Evolutionary conservation across 2,797 vertebrate genomes (phyloP).

Genomic region (Chaetodon trifasciatus): DNA sequence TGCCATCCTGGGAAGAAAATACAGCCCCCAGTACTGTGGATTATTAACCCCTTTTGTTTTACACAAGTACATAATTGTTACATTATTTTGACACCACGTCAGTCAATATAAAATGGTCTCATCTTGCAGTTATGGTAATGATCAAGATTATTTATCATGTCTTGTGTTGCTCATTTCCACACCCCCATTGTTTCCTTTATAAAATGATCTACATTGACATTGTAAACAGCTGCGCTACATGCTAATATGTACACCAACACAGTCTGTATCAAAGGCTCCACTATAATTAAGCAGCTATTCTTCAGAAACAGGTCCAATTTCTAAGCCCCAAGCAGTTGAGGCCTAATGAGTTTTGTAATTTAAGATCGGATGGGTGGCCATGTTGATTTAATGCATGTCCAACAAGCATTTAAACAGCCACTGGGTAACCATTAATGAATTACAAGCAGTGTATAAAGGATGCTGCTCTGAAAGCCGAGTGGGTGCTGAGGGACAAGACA

Average conservation of each 20-base stretch:
- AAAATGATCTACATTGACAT: constrained; percentile 8
- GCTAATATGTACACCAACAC: constrained; percentile 24
- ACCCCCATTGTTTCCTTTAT: constrained; percentile 22
- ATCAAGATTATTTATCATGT: not conserved
- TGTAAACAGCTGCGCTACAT: constrained; percentile 36
- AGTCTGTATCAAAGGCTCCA: constrained; percentile 42
- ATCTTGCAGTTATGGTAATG: constrained; percentile 5
- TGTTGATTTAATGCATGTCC: constrained; percentile 47
- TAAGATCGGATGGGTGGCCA: constrained; percentile 21
- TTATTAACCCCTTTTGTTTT: no score
- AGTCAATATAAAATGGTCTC: constrained; percentile 2
- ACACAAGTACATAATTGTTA: not conserved
- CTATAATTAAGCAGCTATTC: constrained; percentile 50
- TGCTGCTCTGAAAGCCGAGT: constrained; percentile 12
- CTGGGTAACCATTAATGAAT: constrained; percentile 40
- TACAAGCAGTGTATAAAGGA: constrained; percentile 1
- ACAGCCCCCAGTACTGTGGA: no score
- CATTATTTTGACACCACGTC: not conserved
- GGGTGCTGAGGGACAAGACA: constrained; percentile 6
- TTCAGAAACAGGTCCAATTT: constrained; percentile 18
- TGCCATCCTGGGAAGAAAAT: no score
- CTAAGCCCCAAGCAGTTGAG: not conserved
- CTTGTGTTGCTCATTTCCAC: not conserved
- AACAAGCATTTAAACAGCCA: constrained; percentile 18
- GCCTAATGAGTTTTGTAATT: constrained; percentile 47